phyloP scores from a whole-genome alignment of 2,888 invertebrate species.

The Drosophila atripex region DNA sequence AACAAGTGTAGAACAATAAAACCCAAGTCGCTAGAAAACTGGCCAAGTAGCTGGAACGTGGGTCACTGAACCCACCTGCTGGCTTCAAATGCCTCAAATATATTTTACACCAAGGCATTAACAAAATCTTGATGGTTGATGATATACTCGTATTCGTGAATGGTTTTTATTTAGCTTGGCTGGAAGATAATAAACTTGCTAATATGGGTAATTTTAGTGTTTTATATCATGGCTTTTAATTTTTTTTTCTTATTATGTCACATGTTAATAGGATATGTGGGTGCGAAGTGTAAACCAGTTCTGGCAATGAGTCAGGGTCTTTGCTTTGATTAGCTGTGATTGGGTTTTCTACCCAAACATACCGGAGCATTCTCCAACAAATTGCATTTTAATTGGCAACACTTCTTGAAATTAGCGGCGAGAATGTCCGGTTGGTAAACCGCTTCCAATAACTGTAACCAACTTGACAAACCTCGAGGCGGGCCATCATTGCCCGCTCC shows the following conservation, averaged over 20 bases:
- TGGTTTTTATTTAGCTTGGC: conserved; percentile 29
- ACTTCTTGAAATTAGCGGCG: conserved; percentile 23
- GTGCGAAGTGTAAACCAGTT: conserved; percentile 14
- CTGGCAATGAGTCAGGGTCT: conserved; percentile 10
- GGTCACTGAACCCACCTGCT: conserved; percentile 54
- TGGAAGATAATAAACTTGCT: conserved; percentile 37
- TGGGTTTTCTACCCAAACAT: neutral
- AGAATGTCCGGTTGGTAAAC: conserved; percentile 32
- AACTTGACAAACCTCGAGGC: conserved; percentile 20
- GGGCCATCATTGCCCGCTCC: conserved; percentile 18
- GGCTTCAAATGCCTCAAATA: conserved; percentile 20
- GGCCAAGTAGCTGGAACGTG: conserved; percentile 51
- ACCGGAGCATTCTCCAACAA: conserved; percentile 21
- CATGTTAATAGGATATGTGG: conserved; percentile 15
- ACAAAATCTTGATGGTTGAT: conserved; percentile 20
- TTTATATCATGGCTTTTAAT: conserved; percentile 6
- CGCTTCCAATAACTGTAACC: conserved; percentile 45
- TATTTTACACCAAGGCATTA: conserved; percentile 25
- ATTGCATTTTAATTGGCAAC: conserved; percentile 36
- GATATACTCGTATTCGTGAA: conserved; percentile 11
- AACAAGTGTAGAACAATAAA: conserved; percentile 66
- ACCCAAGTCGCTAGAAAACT: conserved; percentile 29
- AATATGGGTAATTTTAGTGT: conserved; percentile 37
- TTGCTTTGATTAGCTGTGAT: too few relatives aligned
- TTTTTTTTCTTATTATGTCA: conserved; percentile 32